Evolutionary conservation across 2,797 vertebrate species (phyloP), one percentile per base, ranked within the genome.

Genomic region (Ara ararauna): DNA sequence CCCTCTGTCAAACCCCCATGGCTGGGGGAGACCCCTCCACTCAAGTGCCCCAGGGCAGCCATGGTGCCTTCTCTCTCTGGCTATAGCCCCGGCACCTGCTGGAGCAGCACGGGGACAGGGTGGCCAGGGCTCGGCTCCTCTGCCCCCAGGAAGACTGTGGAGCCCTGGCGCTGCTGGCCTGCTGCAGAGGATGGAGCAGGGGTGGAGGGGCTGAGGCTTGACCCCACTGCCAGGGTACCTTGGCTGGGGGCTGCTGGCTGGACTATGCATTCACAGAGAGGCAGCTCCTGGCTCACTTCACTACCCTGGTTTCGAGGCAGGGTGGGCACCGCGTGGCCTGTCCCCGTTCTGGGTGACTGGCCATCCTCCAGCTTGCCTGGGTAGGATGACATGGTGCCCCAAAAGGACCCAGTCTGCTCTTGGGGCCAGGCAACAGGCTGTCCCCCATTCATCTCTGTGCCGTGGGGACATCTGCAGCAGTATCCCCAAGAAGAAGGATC

Each of bases 31-130:
- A 60, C 3, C 68, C 90, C 61, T 87, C 85, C 56, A 95, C 85
- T 65, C 75, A 96, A 95, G 96, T 95, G 96, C 93, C 84, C 84
- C 4, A 5, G 47, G 54, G 64, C 9, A 40, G 94, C 92, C 19
- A 0, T 76, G 92, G 96, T 96, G 96, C 95, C 95, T 97, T 97
- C 53, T 93, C 56, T 83, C 76, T 94, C 85, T 92, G 87, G 66
- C 53, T 89, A 21, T 76, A 78, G 72, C 70, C 86, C 61, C 81
- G 81, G 42, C 72, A 88, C 67, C 27, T 15, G 6, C 62, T 18
- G 3, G 77, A 94, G 89, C 53, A 78, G 34, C 24, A 30, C 29
- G 17, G 79, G 79, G 47, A 72, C 71, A 50, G 40, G 21, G 44
- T 81, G 40, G 38, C 42, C 1, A 2, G 45, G 27, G 20, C 45